Conservation (phyloP, 2,113 vertebrate species). For the Crotalus helleri region DNA sequence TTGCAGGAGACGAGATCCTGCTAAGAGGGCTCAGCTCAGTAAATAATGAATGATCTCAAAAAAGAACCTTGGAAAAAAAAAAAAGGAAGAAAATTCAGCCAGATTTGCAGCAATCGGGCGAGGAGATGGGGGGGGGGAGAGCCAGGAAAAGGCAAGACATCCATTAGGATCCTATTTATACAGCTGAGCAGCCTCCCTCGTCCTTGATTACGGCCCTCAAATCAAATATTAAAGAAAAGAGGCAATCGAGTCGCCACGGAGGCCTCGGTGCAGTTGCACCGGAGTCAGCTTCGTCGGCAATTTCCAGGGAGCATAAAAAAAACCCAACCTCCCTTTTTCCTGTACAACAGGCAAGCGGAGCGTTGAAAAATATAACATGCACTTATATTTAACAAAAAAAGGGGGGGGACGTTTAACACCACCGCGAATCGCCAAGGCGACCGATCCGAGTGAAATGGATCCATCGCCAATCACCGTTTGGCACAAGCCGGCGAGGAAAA, state of each 20-base stretch:
- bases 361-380: neutral
- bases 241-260: neutral
- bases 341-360: neutral
- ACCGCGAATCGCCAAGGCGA: neutral
- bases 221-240: neutral
- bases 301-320: neutral
- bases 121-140: fast-evolving
- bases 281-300: neutral
- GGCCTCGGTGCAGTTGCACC: neutral
- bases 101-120: neutral
- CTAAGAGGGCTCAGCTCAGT: neutral
- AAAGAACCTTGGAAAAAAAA: neutral
- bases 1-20: neutral
- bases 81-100: too few species aligned
- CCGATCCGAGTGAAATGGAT: neutral
- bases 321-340: neutral
- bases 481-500: neutral
- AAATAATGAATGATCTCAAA: neutral
- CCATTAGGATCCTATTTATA: neutral
- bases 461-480: neutral
- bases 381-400: too few species aligned
- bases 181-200: neutral
- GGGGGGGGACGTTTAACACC: neutral
- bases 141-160: neutral
- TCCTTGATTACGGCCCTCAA: neutral